These are phyloP conservation scores for Cheilosia vernalis DNA, from an alignment of 2,888 invertebrate species.

Conservation along the genomic window DNA sequence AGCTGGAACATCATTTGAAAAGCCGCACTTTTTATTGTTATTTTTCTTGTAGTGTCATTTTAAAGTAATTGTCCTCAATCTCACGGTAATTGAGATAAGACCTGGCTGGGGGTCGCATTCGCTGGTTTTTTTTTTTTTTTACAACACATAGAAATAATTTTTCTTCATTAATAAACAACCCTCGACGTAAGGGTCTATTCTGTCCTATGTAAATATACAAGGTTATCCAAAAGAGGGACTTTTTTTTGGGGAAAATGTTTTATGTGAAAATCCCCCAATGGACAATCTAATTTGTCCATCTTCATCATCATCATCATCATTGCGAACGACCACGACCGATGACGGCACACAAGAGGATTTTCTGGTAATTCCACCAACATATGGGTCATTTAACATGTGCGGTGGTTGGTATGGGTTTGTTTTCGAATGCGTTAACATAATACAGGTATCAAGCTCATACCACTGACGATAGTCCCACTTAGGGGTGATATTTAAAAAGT, in stretches of 20 bases:
- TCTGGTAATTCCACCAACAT: constrained; percentile 67
- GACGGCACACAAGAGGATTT: constrained; percentile 64
- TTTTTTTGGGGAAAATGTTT: constrained; percentile 44
- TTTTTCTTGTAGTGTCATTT: background rate
- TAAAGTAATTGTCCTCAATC: constrained; percentile 10
- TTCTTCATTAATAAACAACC: constrained; percentile 64
- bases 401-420: constrained; percentile 15
- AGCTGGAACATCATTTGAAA: too few species aligned
- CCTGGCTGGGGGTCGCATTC: background rate
- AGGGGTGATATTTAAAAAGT: constrained; percentile 52
- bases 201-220: constrained; percentile 63
- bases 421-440: constrained; percentile 35
- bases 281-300: constrained; percentile 72
- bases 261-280: constrained; percentile 40
- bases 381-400: constrained; percentile 70
- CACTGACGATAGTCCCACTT: background rate
- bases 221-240: constrained; percentile 3
- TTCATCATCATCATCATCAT: constrained; percentile 62
- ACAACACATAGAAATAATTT: constrained; percentile 46
- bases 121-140: background rate
- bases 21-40: background rate
- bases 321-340: constrained; percentile 45
- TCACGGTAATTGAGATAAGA: constrained; percentile 9
- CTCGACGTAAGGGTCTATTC: constrained; percentile 39
- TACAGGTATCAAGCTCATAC: constrained; percentile 35